Base-by-base conservation (phyloP, 2,797 vertebrate species). In the Siniperca undulata region DNA sequence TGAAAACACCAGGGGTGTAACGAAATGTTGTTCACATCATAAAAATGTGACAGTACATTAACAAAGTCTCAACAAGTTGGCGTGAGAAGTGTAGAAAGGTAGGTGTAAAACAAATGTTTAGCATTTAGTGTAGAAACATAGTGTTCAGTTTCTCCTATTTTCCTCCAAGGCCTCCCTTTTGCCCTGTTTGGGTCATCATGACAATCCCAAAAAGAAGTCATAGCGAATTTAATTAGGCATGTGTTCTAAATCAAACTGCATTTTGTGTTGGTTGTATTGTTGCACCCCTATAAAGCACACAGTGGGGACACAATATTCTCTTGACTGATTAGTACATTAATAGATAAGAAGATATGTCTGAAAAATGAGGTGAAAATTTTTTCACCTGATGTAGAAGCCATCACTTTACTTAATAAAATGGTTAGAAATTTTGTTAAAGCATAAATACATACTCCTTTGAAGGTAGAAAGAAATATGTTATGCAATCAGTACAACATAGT, bases 61-160 rank as follows among this genome's bases (percentile, higher is more conserved):
- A 69, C 14, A 53, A 36, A 53, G 69, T 69, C 16, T 62, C 65
- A 56, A 42, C 24, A 14, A 24, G 44, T 9, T 69, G 46, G 36
- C 36, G 30, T n/a, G 44, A 52, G 10, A 36, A 24, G 2, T 44
- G 2, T 14, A 22, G 62, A 73, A 66, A 24, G 6, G 10, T 34
- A 0, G 34, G 34, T 62, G 66, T 40, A 16, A 50, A 62, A 81
- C 34, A 22, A 24, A 60, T 76, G 36, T 74, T 55, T 24, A 50
- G 11, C 40, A 38, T 60, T 82, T 58, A 19, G 30, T 56, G 50
- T 59, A 27, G n/a, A 44, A 59, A 58, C 34, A 34, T 27, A 27
- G 27, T 27, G 74, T 42, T 76, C 50, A 17, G 10, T 69, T 75
- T 59, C 30, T 42, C 65, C 62, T 72, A 42, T 44, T 74, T 67